Conservation (phyloP, 2,113 vertebrate species). For the Acinonyx jubatus region DNA sequence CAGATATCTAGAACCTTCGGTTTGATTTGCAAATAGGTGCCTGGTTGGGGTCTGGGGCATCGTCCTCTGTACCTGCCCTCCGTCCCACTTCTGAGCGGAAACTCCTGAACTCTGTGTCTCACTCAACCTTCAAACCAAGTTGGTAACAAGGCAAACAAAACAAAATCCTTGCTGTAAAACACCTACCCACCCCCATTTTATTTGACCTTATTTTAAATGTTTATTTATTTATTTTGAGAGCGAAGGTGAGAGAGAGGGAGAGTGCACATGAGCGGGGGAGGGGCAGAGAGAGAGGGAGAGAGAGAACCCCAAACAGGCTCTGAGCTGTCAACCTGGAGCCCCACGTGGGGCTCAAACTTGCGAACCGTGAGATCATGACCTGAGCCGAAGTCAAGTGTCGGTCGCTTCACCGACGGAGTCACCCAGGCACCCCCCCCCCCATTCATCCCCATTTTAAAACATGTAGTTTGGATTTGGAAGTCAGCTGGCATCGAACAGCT, state of each 20-base stretch:
- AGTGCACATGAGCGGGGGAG: no score
- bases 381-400: no score
- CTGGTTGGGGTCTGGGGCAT: neutral
- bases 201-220: no score
- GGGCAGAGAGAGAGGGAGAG: no score
- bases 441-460: neutral
- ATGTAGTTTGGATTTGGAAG: neutral
- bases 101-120: neutral
- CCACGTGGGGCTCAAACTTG: accelerated
- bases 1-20: neutral
- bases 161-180: neutral
- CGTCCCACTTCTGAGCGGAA: neutral
- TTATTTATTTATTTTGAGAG: no score
- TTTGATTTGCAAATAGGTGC: neutral
- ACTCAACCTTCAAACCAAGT: neutral
- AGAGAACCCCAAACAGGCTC: no score
- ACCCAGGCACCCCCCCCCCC: no score
- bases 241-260: no score
- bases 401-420: no score
- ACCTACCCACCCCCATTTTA: neutral
- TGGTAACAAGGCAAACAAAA: neutral
- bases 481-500: neutral
- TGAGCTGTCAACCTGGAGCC: no score
- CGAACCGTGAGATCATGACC: no score
- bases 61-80: neutral